Evolutionary conservation across 1,140 invertebrate species (phyloP).

Genomic region (Hesperophylax magnus): DNA sequence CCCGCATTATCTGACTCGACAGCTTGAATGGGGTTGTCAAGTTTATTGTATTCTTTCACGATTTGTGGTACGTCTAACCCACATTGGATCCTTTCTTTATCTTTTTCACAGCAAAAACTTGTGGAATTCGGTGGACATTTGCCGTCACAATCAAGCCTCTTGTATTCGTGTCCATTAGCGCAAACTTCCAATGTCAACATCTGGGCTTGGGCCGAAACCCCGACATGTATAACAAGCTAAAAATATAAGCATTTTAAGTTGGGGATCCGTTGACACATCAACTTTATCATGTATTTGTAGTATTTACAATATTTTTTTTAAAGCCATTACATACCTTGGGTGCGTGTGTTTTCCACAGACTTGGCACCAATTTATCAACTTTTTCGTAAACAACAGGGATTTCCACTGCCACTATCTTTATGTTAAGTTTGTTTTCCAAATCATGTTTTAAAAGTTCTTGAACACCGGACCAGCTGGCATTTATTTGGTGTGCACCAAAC

Average conservation of each 20-base stretch:
- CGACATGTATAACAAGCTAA: slow-evolving; percentile 78
- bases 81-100: slow-evolving; percentile 65
- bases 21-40: slow-evolving; percentile 46
- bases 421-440: slow-evolving; percentile 67
- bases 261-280: too few relatives aligned
- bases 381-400: slow-evolving; percentile 79
- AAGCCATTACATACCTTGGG: slow-evolving; percentile 73
- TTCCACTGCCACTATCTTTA: slow-evolving; percentile 74
- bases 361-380: slow-evolving; percentile 74
- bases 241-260: slow-evolving; percentile 46
- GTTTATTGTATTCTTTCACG: slow-evolving; percentile 65
- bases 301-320: too few relatives aligned
- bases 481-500: slow-evolving; percentile 77
- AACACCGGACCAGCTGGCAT: slow-evolving; percentile 86
- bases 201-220: slow-evolving; percentile 72
- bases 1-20: too few relatives aligned
- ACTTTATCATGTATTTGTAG: too few relatives aligned
- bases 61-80: slow-evolving; percentile 64
- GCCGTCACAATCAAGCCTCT: slow-evolving; percentile 66
- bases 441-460: slow-evolving; percentile 71
- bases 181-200: slow-evolving; percentile 73
- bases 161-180: slow-evolving; percentile 73
- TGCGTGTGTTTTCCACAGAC: slow-evolving; percentile 76
- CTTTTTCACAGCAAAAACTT: slow-evolving; percentile 64
- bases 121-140: slow-evolving; percentile 63